Evolutionary conservation across 2,797 vertebrate species (phyloP).

Genomic region (Glyptemys insculpta): DNA sequence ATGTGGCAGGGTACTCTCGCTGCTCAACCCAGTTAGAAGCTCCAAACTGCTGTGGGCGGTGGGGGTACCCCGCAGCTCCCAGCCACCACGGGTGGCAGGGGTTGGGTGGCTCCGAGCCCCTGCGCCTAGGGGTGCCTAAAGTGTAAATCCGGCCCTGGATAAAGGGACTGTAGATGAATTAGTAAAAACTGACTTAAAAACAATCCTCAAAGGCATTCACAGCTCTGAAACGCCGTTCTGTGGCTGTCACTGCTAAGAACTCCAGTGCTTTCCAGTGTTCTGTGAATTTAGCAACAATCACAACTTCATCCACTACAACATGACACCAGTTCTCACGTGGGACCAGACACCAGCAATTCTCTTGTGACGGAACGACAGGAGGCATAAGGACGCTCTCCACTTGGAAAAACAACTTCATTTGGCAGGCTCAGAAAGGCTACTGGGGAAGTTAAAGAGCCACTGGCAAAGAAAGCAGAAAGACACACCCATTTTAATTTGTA

Average conservation of each 20-base stretch:
- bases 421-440: not conserved
- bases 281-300: not conserved
- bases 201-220: not conserved
- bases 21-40: too few species aligned
- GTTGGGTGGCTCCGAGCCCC: too few species aligned
- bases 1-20: too few species aligned
- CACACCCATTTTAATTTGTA: not conserved
- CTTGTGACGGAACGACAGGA: not conserved
- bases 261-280: not conserved
- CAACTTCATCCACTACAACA: not conserved
- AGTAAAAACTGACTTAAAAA: not conserved
- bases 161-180: not conserved
- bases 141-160: too few species aligned
- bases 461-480: not conserved
- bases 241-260: not conserved
- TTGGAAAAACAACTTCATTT: not conserved
- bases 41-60: too few species aligned
- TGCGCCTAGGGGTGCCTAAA: too few species aligned
- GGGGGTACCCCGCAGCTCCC: too few species aligned
- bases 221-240: not conserved
- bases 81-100: too few species aligned
- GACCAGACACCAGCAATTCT: not conserved
- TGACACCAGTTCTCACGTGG: not conserved
- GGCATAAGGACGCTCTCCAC: not conserved
- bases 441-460: fast-evolving